phyloP scores from a whole-genome alignment of 2,888 invertebrate species.

The Chaetogeoica ovagalla region DNA sequence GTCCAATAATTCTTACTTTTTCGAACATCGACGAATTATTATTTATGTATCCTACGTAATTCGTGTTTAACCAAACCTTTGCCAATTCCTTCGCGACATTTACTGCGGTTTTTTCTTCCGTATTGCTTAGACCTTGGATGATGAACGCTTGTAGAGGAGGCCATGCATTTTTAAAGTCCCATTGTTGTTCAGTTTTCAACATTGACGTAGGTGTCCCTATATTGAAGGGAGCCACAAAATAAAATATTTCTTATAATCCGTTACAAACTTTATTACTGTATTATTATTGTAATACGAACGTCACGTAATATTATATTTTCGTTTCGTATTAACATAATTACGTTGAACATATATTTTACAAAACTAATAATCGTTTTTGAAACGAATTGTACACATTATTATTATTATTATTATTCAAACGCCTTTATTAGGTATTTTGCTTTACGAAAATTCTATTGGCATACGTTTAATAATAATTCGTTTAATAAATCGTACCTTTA shows the following conservation, averaged over 20 bases:
- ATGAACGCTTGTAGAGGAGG: conserved; percentile 78
- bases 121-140: conserved; percentile 69
- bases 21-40: conserved; percentile 71
- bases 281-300: too few relatives aligned
- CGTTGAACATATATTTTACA: too few relatives aligned
- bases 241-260: background rate
- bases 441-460: too few relatives aligned
- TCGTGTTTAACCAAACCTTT: conserved; percentile 68
- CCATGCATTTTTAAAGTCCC: conserved; percentile 87
- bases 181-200: conserved; percentile 70
- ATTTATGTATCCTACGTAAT: conserved; percentile 65
- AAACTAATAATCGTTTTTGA: too few relatives aligned
- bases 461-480: too few relatives aligned
- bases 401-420: too few relatives aligned
- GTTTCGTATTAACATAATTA: too few relatives aligned
- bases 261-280: too few relatives aligned
- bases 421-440: too few relatives aligned
- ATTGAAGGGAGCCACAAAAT: conserved; percentile 54
- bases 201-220: conserved; percentile 71
- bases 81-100: conserved; percentile 69
- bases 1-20: conserved; percentile 60
- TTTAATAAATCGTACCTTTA: conserved; percentile 31
- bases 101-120: conserved; percentile 64
- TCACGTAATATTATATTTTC: too few relatives aligned
- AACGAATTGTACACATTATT: too few relatives aligned